Evolutionary conservation across 2,113 vertebrate genomes (phyloP).

Genomic region (Mohoua ochrocephala): DNA sequence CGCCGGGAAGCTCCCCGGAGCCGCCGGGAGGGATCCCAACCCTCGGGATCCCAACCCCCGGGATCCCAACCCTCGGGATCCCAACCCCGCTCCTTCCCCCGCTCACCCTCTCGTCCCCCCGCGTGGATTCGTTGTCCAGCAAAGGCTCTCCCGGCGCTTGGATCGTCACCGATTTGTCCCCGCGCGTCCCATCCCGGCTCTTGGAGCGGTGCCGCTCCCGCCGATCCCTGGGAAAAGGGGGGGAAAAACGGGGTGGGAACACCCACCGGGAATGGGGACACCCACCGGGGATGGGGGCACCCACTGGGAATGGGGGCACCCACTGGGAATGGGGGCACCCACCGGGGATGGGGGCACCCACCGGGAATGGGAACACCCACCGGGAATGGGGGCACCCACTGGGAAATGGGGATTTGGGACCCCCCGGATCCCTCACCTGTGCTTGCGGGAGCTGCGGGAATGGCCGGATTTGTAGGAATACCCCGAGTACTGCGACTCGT

Average conservation of each 20-base stretch:
- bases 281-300: background rate
- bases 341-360: no score
- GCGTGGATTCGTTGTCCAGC: slow-evolving; percentile 89
- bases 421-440: slow-evolving; percentile 67
- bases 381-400: background rate
- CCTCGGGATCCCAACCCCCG: background rate
- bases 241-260: background rate
- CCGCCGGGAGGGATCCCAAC: background rate
- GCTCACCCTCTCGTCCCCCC: slow-evolving; percentile 88
- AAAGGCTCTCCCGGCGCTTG: slow-evolving; percentile 92
- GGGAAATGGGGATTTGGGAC: no score
- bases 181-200: slow-evolving; percentile 85
- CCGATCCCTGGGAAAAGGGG: slow-evolving; percentile 73
- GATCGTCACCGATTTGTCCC: slow-evolving; percentile 94
- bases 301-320: no score
- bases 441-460: slow-evolving; percentile 88
- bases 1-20: no score
- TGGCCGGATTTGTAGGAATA: slow-evolving; percentile 93
- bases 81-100: background rate
- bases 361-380: no score
- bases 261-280: accelerated
- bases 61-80: background rate
- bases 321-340: no score
- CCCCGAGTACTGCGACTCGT: slow-evolving; percentile 91
- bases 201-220: slow-evolving; percentile 88